These are phyloP conservation scores for Wasmannia auropunctata DNA, from an alignment of 1,140 invertebrate genomes.

Conservation along the genomic window DNA sequence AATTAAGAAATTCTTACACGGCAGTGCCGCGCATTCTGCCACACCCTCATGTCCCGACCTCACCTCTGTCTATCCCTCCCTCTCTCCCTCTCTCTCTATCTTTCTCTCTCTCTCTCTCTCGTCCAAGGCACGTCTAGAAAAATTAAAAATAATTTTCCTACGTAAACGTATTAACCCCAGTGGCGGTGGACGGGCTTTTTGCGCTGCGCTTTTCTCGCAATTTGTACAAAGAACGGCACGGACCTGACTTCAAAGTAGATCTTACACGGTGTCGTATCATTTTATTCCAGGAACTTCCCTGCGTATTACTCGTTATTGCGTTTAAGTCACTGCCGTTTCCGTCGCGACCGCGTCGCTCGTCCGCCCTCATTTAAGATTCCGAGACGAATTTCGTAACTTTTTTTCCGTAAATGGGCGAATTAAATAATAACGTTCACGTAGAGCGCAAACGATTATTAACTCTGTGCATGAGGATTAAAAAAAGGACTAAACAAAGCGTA, in stretches of 20 bases:
- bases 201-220: slow-evolving; percentile 64
- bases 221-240: slow-evolving; percentile 74
- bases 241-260: slow-evolving; percentile 73
- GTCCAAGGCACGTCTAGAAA: slow-evolving; percentile 68
- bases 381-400: slow-evolving; percentile 42
- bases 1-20: slow-evolving; percentile 81
- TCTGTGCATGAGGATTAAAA: slow-evolving; percentile 20
- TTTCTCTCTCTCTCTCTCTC: slow-evolving; percentile 39
- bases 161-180: slow-evolving; percentile 77
- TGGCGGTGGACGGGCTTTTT: slow-evolving; percentile 60
- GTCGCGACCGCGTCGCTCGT: slow-evolving; percentile 31
- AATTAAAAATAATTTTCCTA: slow-evolving; percentile 80
- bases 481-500: slow-evolving; percentile 25
- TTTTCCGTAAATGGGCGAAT: slow-evolving; percentile 39
- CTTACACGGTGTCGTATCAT: slow-evolving; percentile 72
- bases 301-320: slow-evolving; percentile 63
- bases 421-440: slow-evolving; percentile 38
- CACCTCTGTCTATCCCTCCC: slow-evolving; percentile 10
- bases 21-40: slow-evolving; percentile 62
- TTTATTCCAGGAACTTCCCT: slow-evolving; percentile 65
- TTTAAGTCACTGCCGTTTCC: slow-evolving; percentile 61
- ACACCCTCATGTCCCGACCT: slow-evolving; percentile 60
- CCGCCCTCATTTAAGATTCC: slow-evolving; percentile 51
- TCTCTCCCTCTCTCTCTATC: slow-evolving; percentile 8
- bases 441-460: slow-evolving; percentile 19